These are phyloP conservation scores for Atta cephalotes DNA, from an alignment of 1,140 invertebrate genomes.

Conservation along the genomic window DNA sequence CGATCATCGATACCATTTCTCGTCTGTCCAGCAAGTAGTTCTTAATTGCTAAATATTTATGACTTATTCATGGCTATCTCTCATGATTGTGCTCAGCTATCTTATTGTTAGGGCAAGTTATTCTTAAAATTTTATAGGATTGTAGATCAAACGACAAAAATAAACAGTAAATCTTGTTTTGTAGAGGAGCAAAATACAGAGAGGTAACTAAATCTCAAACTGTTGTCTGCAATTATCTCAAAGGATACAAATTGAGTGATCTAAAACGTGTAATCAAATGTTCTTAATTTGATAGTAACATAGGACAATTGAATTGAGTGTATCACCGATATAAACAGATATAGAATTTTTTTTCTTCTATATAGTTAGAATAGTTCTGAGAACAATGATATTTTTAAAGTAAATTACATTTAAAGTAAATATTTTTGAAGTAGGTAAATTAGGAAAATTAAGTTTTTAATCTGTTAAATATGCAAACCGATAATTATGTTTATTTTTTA, in stretches of 20 bases:
- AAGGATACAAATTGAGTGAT: background rate
- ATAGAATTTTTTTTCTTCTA: background rate
- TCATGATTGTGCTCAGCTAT: background rate
- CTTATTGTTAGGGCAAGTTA: background rate
- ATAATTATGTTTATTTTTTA: background rate
- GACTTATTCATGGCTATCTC: slow-evolving; percentile 45
- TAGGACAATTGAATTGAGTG: background rate
- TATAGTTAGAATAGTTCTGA: too few species aligned
- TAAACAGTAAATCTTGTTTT: background rate
- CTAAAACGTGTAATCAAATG: background rate
- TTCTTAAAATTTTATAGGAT: slow-evolving; percentile 33
- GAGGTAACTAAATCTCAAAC: background rate
- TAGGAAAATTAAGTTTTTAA: background rate
- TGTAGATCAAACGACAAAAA: background rate
- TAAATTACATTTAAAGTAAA: background rate
- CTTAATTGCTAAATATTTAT: slow-evolving; percentile 62
- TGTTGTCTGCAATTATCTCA: background rate
- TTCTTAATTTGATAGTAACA: background rate
- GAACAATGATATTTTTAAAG: background rate
- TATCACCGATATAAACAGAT: background rate
- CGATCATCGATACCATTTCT: slow-evolving; percentile 63
- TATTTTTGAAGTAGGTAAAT: background rate
- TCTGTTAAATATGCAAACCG: background rate
- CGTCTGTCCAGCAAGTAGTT: slow-evolving; percentile 40
- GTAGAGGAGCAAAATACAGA: background rate